Evolutionary conservation across 2,113 vertebrate genomes (phyloP), one percentile per base, ranked within the genome.

Genomic region (Neolamprologus variostigma): DNA sequence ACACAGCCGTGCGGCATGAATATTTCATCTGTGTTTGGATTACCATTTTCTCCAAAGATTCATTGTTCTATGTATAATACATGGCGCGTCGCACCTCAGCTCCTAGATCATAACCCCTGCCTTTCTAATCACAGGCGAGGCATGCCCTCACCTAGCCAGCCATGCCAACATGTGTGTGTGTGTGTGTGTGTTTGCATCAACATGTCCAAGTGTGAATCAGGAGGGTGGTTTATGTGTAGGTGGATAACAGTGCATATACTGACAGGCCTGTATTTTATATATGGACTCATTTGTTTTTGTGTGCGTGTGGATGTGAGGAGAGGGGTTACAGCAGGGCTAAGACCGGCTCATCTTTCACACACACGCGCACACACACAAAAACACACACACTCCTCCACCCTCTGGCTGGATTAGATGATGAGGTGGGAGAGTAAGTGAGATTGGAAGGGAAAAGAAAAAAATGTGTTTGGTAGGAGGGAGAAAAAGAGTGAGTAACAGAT

Each of bases 1-100:
- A 63, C 88, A 81, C 83, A 90, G 89, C 89, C 51, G 12, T 82
- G 85, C 87, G 3, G 80, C 90, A 95, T 95, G 93, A 95, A 95
- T 95, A 94, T 95, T 95, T 94, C 93, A 96, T 95, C 85, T 53
- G 84, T 93, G 93, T 95, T 94, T 95, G 91, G 88, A 95, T 94
- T 92, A 89, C 61, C 90, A 92, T 95, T 93, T 90, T 88, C 92
- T 93, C 89, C 78, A 88, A 91, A 90, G 93, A 89, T 85, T 92
- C 91, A 87, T 93, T 93, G 92, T 94, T 94, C 86, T 90, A 92
- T 93, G 92, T 94, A 85, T 94, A 94, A 95, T 89, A 90, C 91
- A 94, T 93, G 87, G 84, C n/a, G 85, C 82, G 7, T 91, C 33
- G 61, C 79, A 91, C 86, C 90, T 86, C 81, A 2, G 85, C 9